phyloP scores from a whole-genome alignment of 1,140 invertebrate species.

The Pseudachorutes palmiensis region DNA sequence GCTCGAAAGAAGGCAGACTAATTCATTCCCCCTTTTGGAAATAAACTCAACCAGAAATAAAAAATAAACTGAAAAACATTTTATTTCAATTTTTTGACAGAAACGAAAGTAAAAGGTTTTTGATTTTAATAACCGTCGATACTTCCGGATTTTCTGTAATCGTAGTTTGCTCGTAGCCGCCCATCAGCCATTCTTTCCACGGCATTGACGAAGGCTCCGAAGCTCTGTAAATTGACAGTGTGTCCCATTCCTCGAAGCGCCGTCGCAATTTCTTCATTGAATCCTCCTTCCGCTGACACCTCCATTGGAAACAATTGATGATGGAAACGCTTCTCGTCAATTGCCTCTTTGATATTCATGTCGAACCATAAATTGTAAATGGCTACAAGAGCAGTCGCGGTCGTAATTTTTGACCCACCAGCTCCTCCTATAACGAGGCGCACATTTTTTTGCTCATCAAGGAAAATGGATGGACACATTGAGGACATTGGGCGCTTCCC shows the following conservation, averaged over 20 bases:
- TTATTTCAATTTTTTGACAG: no score
- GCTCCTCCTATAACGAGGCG: constrained; percentile 75
- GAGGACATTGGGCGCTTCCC: constrained; percentile 81
- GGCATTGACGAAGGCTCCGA: no score
- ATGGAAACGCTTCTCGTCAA: constrained; percentile 79
- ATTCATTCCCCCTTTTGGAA: no score
- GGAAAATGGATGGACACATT: constrained; percentile 77
- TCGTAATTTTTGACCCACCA: constrained; percentile 84
- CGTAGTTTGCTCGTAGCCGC: no score
- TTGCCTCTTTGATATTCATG: constrained; percentile 72
- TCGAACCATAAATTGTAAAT: constrained; percentile 74
- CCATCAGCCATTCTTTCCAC: no score
- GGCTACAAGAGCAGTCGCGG: constrained; percentile 60
- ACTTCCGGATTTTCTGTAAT: no score
- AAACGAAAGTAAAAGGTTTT: no score
- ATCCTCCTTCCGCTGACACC: constrained; percentile 59
- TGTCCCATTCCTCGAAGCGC: constrained; percentile 62
- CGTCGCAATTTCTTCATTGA: constrained; percentile 54
- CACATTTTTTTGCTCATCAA: constrained; percentile 61
- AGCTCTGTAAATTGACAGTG: no score
- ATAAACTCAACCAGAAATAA: no score
- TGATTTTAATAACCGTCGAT: no score
- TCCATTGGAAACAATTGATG: constrained; percentile 85
- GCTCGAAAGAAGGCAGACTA: no score
- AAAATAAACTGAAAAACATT: no score